Evolutionary conservation across 2,888 invertebrate species (phyloP).

Genomic region (Dryocosmus kuriphilus): DNA sequence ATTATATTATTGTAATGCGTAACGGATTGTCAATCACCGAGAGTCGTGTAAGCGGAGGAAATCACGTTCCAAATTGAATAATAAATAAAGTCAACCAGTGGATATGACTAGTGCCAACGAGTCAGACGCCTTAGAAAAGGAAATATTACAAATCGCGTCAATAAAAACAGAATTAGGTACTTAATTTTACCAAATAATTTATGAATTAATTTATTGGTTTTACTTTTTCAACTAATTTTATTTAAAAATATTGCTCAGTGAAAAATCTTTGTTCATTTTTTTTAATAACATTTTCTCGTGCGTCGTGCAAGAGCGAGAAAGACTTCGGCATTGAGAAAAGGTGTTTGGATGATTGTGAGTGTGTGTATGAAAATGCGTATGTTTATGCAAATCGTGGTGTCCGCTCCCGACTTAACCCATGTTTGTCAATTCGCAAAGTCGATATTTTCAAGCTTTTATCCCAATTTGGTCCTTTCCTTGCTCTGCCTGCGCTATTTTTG

Average conservation of each 20-base stretch:
- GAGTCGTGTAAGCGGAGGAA: constrained; percentile 59
- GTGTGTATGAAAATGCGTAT: constrained; percentile 4
- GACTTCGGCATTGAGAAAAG: neutral
- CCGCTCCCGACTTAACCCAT: constrained; percentile 66
- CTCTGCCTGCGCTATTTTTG: constrained; percentile 74
- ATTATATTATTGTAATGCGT: constrained; percentile 53
- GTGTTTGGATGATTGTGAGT: constrained; percentile 21
- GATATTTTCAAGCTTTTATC: constrained; percentile 58
- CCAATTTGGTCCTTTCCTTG: constrained; percentile 71
- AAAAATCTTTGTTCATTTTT: no score
- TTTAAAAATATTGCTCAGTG: neutral
- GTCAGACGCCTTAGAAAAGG: constrained; percentile 52
- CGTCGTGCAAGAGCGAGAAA: constrained; percentile 32
- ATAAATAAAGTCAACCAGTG: constrained; percentile 64
- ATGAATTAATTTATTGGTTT: constrained; percentile 5
- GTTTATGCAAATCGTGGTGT: constrained; percentile 60
- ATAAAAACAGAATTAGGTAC: neutral
- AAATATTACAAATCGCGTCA: constrained; percentile 17
- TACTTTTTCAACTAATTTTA: neutral
- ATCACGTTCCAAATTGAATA: constrained; percentile 58
- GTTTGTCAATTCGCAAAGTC: constrained; percentile 54
- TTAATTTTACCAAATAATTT: constrained; percentile 10
- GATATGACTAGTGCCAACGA: constrained; percentile 63
- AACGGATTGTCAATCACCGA: constrained; percentile 59
- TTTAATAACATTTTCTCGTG: neutral